These are phyloP conservation scores for Drosophila eohydei DNA, from an alignment of 2,888 invertebrate genomes.

Conservation along the genomic window DNA sequence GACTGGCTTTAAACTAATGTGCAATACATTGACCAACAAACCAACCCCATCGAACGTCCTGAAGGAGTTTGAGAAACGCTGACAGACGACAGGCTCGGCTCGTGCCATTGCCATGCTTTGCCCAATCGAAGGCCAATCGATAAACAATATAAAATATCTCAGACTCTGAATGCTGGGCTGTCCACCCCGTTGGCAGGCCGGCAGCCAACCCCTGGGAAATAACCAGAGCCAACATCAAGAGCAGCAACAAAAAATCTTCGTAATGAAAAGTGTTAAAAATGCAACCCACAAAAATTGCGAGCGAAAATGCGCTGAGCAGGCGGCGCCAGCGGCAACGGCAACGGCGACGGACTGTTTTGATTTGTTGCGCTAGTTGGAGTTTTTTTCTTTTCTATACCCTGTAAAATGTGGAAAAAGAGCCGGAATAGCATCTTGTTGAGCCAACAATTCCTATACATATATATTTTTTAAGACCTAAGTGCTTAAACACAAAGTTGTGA, in stretches of 20 bases:
- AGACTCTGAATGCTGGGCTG: conserved; percentile 9
- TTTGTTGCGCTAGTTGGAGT: conserved; percentile 43
- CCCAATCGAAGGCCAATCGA: conserved; percentile 76
- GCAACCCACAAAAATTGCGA: conserved; percentile 47
- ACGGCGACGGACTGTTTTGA: conserved; percentile 29
- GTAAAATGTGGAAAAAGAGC: neutral
- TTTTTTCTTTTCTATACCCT: neutral
- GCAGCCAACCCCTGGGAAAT: conserved; percentile 62
- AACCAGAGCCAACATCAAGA: neutral
- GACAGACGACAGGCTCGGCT: conserved; percentile 39
- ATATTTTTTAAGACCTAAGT: neutral
- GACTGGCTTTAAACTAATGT: conserved; percentile 14
- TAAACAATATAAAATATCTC: conserved; percentile 57
- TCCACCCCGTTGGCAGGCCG: conserved; percentile 4
- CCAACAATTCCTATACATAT: neutral
- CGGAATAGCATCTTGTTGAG: neutral
- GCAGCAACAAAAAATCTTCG: conserved; percentile 1
- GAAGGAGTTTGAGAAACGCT: conserved; percentile 14
- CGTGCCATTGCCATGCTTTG: conserved; percentile 43
- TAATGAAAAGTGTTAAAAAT: conserved; percentile 68
- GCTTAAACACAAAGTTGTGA: neutral
- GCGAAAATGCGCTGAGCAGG: conserved; percentile 3
- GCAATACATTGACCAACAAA: conserved; percentile 4
- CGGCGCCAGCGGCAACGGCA: neutral
- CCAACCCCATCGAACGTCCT: conserved; percentile 30